Conservation (phyloP, 2,888 invertebrate genomes). For the Agrotis ipsilon region DNA sequence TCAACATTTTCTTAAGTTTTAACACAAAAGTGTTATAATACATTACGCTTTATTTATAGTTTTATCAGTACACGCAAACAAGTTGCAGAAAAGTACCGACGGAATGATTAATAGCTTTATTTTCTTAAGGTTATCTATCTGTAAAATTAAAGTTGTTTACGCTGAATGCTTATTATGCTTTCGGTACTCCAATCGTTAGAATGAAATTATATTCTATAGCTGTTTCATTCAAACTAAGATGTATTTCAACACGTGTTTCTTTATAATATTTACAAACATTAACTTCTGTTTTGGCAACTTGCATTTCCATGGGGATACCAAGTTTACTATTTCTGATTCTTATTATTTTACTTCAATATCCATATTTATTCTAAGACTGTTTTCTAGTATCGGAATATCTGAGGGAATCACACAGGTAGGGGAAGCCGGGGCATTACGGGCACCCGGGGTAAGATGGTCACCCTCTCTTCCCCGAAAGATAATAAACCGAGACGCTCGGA, state of each 20-base stretch:
- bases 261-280: not conserved
- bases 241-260: not conserved
- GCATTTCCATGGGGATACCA: not conserved
- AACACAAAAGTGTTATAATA: constrained; percentile 37
- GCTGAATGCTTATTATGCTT: constrained; percentile 2
- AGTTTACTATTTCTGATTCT: not conserved
- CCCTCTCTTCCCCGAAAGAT: no score
- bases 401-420: constrained; percentile 40
- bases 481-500: no score
- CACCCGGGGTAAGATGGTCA: no score
- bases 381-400: constrained; percentile 17
- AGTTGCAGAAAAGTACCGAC: constrained; percentile 46
- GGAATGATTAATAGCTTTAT: constrained; percentile 36
- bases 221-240: not conserved
- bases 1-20: constrained; percentile 27
- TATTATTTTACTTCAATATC: not conserved
- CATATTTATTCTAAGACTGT: constrained; percentile 9
- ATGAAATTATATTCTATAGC: not conserved
- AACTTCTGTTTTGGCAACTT: not conserved
- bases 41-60: constrained; percentile 37
- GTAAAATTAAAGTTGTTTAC: constrained; percentile 37
- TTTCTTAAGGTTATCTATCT: constrained; percentile 40
- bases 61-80: constrained; percentile 40
- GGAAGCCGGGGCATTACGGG: no score
- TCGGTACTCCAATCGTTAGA: not conserved